phyloP scores from a whole-genome alignment of 2,113 vertebrate species.

The Pluvianellus socialis region DNA sequence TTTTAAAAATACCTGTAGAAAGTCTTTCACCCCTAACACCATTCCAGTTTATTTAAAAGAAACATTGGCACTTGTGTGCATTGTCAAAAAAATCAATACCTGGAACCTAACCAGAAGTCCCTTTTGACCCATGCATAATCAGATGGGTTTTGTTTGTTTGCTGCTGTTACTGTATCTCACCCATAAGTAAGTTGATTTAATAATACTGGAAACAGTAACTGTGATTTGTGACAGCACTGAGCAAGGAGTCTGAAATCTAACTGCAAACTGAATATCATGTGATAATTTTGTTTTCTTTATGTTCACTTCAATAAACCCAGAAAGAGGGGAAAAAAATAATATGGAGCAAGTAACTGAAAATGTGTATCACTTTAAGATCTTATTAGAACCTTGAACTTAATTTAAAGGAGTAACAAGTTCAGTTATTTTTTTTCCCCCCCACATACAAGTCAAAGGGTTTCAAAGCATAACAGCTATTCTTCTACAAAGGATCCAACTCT shows the following conservation, averaged over 20 bases:
- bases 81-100: neutral
- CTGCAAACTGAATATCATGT: neutral
- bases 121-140: neutral
- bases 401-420: neutral
- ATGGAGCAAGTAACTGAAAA: neutral
- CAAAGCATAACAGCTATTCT: neutral
- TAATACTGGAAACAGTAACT: constrained; percentile 23
- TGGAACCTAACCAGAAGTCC: neutral
- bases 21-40: neutral
- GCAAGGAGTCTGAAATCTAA: neutral
- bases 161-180: constrained; percentile 29
- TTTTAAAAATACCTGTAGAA: neutral
- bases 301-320: neutral
- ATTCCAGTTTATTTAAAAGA: neutral
- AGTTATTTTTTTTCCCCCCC: too few relatives aligned
- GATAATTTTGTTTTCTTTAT: neutral
- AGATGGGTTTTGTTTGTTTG: constrained; percentile 14
- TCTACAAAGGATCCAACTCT: neutral
- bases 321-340: neutral
- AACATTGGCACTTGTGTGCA: neutral
- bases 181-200: constrained; percentile 45
- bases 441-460: neutral
- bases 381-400: neutral
- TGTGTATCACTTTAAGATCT: neutral
- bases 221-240: neutral